Evolutionary conservation across 2,888 invertebrate genomes (phyloP), one percentile per base, ranked within the genome.

Genomic region (Andrena haemorrhoa): DNA sequence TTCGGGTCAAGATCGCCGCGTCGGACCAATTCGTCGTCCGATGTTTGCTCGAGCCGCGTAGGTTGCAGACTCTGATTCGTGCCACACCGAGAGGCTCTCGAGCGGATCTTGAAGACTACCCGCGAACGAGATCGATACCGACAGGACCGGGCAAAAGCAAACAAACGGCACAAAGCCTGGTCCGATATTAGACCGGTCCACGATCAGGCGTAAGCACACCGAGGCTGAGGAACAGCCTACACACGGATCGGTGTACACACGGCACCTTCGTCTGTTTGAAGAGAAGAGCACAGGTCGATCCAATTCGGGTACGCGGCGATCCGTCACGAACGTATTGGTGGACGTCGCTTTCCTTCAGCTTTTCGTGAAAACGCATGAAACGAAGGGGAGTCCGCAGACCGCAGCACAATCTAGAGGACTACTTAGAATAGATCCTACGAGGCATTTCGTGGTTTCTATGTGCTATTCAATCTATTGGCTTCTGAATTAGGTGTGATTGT

Each of bases 121-220:
- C 49, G 35, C 63, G 65, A 56, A 79, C 74, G 61, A 60, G 83
- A 86, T 88, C 88, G 83, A 88, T 88, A 77, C 80, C 53, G 84
- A 76, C 85, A 71, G 82, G 83, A 72, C 82, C 60, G 86, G 81
- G 53, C 83, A 58, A 84, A 87, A 76, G 90, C 86, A 92, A 91
- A 92, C 87, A 92, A 84, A 86, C 85, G 83, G 88, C 86, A 92
- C 92, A 92, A 92, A 92, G 92, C 90, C 81, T 76, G 70, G 83
- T 74, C 79, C 89, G 90, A 92, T 92, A 92, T 92, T 92, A 90
- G 90, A 90, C 75, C 81, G 81, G 74, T 66, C 77, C 82, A 79
- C 79, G 65, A 71, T 77, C 63, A 61, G 58, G 76, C 60, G 60
- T 63, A 65, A 69, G 53, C 70, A 74, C 58, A 56, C 29, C 47